Evolutionary conservation across 1,140 invertebrate species (phyloP).

Genomic region (Sycophila sp.): DNA sequence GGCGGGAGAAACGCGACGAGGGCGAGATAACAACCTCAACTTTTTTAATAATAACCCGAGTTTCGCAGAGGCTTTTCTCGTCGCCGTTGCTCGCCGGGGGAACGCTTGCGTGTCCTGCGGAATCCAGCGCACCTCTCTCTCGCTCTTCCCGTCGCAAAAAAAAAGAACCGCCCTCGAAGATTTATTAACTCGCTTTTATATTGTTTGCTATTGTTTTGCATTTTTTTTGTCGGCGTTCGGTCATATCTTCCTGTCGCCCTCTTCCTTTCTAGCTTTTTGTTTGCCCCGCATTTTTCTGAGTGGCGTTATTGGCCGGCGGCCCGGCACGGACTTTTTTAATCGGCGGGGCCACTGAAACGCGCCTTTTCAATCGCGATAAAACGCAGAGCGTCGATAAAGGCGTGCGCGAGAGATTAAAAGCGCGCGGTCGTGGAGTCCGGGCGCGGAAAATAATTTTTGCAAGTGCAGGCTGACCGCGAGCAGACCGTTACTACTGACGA

Average conservation of each 20-base stretch:
- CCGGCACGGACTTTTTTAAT: slow-evolving; percentile 16
- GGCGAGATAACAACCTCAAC: slow-evolving; percentile 50
- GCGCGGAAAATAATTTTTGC: slow-evolving; percentile 1
- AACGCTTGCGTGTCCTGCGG: background rate
- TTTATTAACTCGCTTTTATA: slow-evolving; percentile 33
- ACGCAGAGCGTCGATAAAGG: background rate
- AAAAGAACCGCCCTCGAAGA: slow-evolving; percentile 7
- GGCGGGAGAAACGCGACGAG: no score
- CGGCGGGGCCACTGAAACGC: background rate
- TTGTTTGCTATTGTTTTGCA: slow-evolving; percentile 25
- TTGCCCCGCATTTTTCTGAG: background rate
- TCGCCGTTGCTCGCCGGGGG: background rate
- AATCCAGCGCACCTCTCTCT: background rate
- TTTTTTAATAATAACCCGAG: slow-evolving; percentile 55
- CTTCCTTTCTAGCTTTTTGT: background rate
- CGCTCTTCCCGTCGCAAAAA: background rate
- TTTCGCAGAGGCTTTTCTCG: slow-evolving; percentile 30
- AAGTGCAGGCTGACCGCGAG: background rate
- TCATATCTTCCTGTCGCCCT: background rate
- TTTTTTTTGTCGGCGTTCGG: no score
- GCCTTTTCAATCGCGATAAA: slow-evolving; percentile 17
- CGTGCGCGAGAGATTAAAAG: slow-evolving; percentile 8
- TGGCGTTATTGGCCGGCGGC: background rate
- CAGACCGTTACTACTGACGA: background rate
- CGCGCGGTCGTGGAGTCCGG: no score